Percentiles rank a stretch among this genome's conserved stretches.
Evolutionary conservation across 2,888 invertebrate species (phyloP).

Genomic region (Eucriotettix oculatus): DNA sequence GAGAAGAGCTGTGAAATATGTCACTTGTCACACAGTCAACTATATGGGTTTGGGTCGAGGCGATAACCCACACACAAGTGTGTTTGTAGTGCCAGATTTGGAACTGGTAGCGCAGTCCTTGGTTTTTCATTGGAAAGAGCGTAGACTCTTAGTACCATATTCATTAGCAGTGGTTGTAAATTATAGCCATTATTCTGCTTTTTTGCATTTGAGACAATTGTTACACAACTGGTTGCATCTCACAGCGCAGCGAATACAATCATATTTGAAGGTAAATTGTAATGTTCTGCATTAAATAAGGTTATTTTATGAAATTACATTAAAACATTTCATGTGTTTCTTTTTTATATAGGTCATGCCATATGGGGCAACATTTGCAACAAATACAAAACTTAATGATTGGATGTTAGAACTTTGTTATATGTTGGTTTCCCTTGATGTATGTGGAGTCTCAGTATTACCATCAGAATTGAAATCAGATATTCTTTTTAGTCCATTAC

Average conservation of each 20-base stretch:
- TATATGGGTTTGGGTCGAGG: conserved; percentile 5
- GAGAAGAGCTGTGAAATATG: conserved; percentile 13
- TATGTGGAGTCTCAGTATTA: conserved; percentile 5
- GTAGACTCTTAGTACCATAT: conserved; percentile 7
- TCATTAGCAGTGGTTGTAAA: conserved; percentile 11
- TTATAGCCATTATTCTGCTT: conserved; percentile 10
- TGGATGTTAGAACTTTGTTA: conserved; percentile 12
- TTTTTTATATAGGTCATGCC: not conserved
- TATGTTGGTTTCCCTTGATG: conserved; percentile 9
- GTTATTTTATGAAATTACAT: not conserved
- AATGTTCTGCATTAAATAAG: not conserved
- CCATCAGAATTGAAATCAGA: not conserved
- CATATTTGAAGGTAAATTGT: conserved; percentile 1
- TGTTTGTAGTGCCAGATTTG: conserved; percentile 15
- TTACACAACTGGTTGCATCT: conserved; percentile 12
- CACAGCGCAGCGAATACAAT: conserved; percentile 6
- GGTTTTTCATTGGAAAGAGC: conserved; percentile 9
- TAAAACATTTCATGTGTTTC: not conserved
- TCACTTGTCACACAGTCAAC: conserved; percentile 14
- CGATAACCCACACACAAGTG: not conserved
- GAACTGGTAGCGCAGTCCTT: conserved; percentile 13
- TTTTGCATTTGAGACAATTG: conserved; percentile 8
- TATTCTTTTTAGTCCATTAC: conserved; percentile 6
- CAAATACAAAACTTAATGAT: conserved; percentile 5
- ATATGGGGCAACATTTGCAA: not conserved